phyloP scores from a whole-genome alignment of 2,797 vertebrate genomes.

The Onychomys arenicola region DNA sequence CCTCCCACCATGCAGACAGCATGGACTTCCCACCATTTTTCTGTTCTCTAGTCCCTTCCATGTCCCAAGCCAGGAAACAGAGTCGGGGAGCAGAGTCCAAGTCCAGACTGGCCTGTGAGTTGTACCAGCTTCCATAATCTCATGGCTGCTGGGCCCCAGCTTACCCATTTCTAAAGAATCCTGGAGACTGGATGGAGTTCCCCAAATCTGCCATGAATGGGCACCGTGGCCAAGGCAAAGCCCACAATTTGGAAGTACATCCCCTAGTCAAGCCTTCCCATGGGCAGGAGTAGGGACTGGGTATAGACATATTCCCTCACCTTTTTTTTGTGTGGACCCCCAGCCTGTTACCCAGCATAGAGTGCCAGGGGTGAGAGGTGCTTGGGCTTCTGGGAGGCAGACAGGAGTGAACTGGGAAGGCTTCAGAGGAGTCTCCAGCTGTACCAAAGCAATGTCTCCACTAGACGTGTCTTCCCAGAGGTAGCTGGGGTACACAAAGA shows the following conservation, averaged over 20 bases:
- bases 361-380: slow-evolving; percentile 86
- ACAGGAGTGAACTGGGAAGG: slow-evolving; percentile 82
- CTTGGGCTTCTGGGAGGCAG: slow-evolving; percentile 88
- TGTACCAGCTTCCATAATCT: background rate
- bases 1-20: background rate
- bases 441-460: slow-evolving; percentile 89
- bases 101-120: background rate
- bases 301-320: slow-evolving; percentile 79
- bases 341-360: slow-evolving; percentile 92
- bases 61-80: background rate
- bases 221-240: background rate
- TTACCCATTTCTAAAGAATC: background rate
- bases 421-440: slow-evolving; percentile 83
- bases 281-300: background rate
- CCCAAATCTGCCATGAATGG: background rate
- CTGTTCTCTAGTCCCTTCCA: background rate
- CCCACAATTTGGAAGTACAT: background rate
- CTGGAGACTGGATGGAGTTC: background rate
- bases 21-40: background rate
- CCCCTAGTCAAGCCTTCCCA: background rate
- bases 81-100: background rate
- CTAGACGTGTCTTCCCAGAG: slow-evolving; percentile 20
- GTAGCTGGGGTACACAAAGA: background rate
- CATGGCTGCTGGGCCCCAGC: background rate
- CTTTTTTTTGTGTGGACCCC: slow-evolving; percentile 85